Conservation (phyloP, 2,888 invertebrate genomes). For the Chymomyza procnemis region DNA sequence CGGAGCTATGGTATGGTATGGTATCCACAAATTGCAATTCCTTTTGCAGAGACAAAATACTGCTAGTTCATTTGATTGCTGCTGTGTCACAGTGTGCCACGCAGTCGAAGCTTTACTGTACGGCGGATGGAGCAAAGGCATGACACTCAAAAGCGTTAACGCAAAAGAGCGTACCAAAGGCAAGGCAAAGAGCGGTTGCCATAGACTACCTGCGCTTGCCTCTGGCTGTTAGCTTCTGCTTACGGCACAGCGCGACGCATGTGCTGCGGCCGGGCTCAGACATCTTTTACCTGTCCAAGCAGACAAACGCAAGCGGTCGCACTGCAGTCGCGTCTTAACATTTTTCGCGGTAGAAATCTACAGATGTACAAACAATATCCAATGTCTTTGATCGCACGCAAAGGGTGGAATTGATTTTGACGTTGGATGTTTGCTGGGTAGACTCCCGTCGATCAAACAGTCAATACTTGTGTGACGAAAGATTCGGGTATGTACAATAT, state of each 20-base stretch:
- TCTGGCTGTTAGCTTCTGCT: background rate
- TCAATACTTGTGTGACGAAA: background rate
- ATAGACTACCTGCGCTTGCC: background rate
- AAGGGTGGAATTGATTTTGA: background rate
- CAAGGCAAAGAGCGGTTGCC: background rate
- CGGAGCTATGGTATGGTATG: no score
- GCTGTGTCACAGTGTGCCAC: background rate
- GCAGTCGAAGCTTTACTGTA: background rate
- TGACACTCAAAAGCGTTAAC: background rate
- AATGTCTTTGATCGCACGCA: no score
- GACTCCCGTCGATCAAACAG: background rate
- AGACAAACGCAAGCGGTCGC: constrained; percentile 56
- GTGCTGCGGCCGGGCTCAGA: constrained; percentile 20
- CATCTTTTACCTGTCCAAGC: constrained; percentile 53
- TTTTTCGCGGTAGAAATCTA: background rate
- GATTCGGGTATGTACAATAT: background rate
- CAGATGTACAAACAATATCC: background rate
- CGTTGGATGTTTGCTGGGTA: background rate
- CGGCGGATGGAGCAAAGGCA: background rate
- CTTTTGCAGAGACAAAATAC: no score
- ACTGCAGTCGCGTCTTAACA: background rate
- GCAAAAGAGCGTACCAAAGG: background rate
- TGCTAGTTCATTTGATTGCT: no score
- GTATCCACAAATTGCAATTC: no score
- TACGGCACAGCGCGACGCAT: background rate